Evolutionary conservation across 2,888 invertebrate species (phyloP).

Genomic region (Tetheella fluctuosa): DNA sequence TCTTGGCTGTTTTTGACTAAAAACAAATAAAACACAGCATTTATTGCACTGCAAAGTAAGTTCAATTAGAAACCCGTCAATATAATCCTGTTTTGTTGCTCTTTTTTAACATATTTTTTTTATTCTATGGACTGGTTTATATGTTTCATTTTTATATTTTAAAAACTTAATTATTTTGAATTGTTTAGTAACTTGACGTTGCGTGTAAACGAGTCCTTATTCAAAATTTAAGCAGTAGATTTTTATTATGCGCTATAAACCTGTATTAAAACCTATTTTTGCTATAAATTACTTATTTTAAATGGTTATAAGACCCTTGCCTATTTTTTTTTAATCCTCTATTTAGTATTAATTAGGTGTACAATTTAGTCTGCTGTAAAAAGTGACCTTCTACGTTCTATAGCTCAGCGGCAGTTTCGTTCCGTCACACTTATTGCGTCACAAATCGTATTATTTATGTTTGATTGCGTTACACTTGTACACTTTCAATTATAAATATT

Average conservation of each 20-base stretch:
- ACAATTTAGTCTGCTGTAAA: background rate
- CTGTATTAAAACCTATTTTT: background rate
- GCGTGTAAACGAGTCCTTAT: background rate
- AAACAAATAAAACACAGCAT: slow-evolving; percentile 51
- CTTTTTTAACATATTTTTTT: background rate
- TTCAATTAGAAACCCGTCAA: slow-evolving; percentile 31
- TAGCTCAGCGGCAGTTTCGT: background rate
- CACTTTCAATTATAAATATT: background rate
- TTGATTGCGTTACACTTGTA: background rate
- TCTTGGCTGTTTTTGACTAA: slow-evolving; percentile 55
- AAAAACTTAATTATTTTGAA: too few species aligned
- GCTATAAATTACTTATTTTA: background rate
- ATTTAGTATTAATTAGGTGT: background rate
- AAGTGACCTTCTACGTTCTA: background rate
- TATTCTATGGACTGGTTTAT: background rate
- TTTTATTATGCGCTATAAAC: too few species aligned
- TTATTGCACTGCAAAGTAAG: slow-evolving; percentile 63
- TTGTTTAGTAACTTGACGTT: background rate
- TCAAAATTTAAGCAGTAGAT: too few species aligned
- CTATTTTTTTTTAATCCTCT: background rate
- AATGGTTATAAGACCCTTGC: background rate
- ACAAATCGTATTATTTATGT: background rate
- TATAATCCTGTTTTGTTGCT: slow-evolving; percentile 13
- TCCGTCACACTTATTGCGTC: background rate
- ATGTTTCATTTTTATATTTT: background rate